Evolutionary conservation across 1,140 invertebrate species (phyloP), one percentile per base, ranked within the genome.

Genomic region (Trichomalopsis sarcophagae): DNA sequence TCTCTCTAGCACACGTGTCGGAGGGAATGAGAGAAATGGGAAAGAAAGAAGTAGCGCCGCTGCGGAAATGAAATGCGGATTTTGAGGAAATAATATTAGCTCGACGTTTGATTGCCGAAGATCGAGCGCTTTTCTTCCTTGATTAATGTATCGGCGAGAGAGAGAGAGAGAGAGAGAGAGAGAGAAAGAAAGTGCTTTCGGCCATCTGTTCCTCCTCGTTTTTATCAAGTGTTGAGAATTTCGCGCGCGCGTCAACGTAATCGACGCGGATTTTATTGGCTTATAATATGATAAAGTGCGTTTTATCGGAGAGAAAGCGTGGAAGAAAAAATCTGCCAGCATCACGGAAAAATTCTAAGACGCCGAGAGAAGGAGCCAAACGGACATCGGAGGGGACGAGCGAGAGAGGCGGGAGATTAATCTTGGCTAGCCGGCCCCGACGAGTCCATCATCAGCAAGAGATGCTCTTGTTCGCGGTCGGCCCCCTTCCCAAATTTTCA

Each of bases 361-460:
- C 14, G 68, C 68, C 7, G 68, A 30, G 68, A 17, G 30, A 71
- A 71, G 30, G 30, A 33, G 23, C 55, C 17, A 71, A 27, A n/a
- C 62, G n/a, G n/a, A 17, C 27, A 71, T n/a, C 68, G 9, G 5
- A 62, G 47, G 17, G 62, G 36, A 23, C 21, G 14, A 40, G 55
- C 27, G 10, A 17, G 11, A 27, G 27, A 27, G 27, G 27, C 27
- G 7, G 14, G 14, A 71, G 27, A 71, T 71, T 71, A 71, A 81
- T 47, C 33, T 80, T 68, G 40, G 40, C 3, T 21, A 47, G 7
- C 79, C 40, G 2, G 6, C 17, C 55, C 17, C 55, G 30, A 71
- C 14, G 77, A 68, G 62, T 80, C 40, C 66, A 81, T 81, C 66
- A 27, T 47, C 9, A 36, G 50, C 78, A 27, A 78, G 62, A n/a